Conservation (phyloP, 2,797 vertebrate genomes). For the Threskiornis aethiopicus region DNA sequence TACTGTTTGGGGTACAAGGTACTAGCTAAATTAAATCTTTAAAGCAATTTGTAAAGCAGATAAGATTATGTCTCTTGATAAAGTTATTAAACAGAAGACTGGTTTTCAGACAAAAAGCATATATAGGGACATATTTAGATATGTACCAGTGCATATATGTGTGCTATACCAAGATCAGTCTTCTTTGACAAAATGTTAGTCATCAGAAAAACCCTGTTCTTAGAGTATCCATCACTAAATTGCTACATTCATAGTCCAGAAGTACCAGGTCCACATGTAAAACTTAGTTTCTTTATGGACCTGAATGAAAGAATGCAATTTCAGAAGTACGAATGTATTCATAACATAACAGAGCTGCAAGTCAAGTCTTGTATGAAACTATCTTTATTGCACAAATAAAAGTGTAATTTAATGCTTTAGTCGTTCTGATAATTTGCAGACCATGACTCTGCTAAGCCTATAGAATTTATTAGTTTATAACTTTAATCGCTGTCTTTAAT, state of each 20-base stretch:
- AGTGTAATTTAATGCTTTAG: not conserved
- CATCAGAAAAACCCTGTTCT: not conserved
- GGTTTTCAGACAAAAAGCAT: not conserved
- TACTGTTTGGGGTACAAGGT: not conserved
- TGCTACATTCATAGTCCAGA: not conserved
- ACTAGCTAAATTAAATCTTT: not conserved
- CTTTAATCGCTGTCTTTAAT: not conserved
- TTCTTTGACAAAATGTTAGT: not conserved
- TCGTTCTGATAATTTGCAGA: not conserved
- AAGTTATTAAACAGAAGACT: not conserved
- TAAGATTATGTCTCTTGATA: not conserved
- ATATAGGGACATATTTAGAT: not conserved
- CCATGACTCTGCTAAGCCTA: not conserved
- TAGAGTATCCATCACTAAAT: not conserved
- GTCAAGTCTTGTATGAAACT: not conserved
- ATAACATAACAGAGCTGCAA: not conserved
- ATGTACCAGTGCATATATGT: accelerated
- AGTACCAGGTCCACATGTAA: not conserved
- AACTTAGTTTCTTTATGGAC: not conserved
- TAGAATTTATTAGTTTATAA: not conserved
- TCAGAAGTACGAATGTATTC: not conserved
- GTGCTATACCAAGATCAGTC: not conserved
- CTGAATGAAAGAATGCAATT: not conserved
- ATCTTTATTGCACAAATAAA: not conserved
- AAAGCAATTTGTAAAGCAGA: not conserved